phyloP scores from a whole-genome alignment of 1,140 invertebrate genomes.

The Ctenoplectra terminalis region DNA sequence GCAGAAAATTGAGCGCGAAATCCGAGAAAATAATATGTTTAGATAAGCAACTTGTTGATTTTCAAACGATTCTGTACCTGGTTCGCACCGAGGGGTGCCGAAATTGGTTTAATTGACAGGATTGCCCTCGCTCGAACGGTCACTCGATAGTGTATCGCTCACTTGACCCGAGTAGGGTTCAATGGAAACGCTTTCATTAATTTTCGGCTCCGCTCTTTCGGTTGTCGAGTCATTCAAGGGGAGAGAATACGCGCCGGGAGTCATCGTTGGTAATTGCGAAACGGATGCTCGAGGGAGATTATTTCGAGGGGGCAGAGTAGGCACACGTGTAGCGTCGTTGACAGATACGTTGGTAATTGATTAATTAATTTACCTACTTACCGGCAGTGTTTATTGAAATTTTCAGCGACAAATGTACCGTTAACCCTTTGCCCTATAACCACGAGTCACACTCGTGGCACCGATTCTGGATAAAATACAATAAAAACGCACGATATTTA shows the following conservation, averaged over 20 bases:
- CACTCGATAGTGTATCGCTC: slow-evolving; percentile 49
- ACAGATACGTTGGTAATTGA: too few relatives aligned
- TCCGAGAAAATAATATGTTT: neutral
- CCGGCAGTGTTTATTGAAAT: too few relatives aligned
- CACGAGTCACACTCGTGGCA: too few relatives aligned
- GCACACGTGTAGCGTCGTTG: too few relatives aligned
- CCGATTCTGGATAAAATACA: too few relatives aligned
- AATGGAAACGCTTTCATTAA: slow-evolving; percentile 62
- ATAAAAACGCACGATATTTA: too few relatives aligned
- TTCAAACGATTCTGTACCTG: slow-evolving; percentile 30
- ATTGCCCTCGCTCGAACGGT: slow-evolving; percentile 60
- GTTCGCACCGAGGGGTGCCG: slow-evolving; percentile 53
- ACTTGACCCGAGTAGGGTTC: slow-evolving; percentile 48
- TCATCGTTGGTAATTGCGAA: neutral
- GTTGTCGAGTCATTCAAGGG: slow-evolving; percentile 42
- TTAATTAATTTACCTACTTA: too few relatives aligned
- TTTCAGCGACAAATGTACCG: too few relatives aligned
- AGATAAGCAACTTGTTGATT: too few relatives aligned
- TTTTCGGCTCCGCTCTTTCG: slow-evolving; percentile 44
- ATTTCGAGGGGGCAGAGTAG: too few relatives aligned
- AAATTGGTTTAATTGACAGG: slow-evolving; percentile 74
- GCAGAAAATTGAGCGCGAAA: neutral
- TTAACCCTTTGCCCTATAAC: too few relatives aligned
- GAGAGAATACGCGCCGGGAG: neutral
- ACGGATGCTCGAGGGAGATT: neutral